These are phyloP conservation scores for Sapajus apella DNA, from an alignment of 2,113 vertebrate species.

Conservation along the genomic window DNA sequence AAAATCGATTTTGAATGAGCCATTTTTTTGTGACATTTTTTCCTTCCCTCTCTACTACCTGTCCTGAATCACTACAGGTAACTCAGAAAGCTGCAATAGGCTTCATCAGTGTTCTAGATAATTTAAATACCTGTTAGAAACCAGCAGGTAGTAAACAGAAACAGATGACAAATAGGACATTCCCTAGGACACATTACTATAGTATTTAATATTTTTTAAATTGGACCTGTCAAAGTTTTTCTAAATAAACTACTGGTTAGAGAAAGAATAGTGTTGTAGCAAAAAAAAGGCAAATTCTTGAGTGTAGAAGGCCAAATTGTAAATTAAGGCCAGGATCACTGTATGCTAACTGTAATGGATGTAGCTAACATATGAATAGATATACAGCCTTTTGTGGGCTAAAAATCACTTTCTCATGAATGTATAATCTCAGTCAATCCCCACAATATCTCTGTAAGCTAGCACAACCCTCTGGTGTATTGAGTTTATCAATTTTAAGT, in stretches of 20 bases:
- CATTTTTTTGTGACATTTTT: not conserved
- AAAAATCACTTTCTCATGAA: constrained; percentile 40
- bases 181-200: not conserved
- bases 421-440: not conserved
- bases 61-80: not conserved
- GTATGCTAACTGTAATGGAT: not conserved
- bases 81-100: not conserved
- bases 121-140: not conserved
- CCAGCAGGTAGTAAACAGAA: not conserved
- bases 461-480: constrained; percentile 60
- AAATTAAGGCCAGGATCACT: constrained; percentile 32
- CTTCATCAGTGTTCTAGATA: not conserved
- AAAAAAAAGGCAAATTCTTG: not conserved
- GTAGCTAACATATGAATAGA: not conserved
- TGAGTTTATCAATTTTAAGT: constrained; percentile 77
- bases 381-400: not conserved
- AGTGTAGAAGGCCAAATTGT: not conserved
- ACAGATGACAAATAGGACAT: not conserved
- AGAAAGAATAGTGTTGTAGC: not conserved
- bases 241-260: not conserved
- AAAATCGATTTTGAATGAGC: not conserved
- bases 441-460: constrained; percentile 63
- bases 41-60: not conserved
- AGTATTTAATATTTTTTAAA: constrained; percentile 9
- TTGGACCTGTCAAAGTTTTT: not conserved